These are phyloP conservation scores for Urosaurus nigricauda DNA, from an alignment of 2,797 vertebrate genomes.

Conservation along the genomic window DNA sequence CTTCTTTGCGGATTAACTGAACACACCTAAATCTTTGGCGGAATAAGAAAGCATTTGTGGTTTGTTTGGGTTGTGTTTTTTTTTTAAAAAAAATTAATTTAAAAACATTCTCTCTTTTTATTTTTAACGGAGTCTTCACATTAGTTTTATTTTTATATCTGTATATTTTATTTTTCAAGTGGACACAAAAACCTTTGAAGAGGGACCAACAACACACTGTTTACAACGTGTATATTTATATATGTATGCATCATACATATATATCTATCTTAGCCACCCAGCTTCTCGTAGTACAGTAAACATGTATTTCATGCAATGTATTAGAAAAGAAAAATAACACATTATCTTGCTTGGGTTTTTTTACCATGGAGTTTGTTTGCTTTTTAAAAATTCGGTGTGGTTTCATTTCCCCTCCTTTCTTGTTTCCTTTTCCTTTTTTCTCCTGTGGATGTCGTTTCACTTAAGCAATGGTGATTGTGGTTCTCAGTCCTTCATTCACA, in stretches of 20 bases:
- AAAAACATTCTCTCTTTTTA: conserved; percentile 36
- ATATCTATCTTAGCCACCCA: conserved; percentile 65
- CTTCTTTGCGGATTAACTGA: background rate
- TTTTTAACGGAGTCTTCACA: conserved; percentile 64
- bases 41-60: conserved; percentile 6
- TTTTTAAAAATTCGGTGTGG: background rate
- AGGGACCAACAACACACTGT: conserved; percentile 74
- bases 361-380: conserved; percentile 61
- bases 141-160: conserved; percentile 46
- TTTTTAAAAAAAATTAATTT: conserved; percentile 43
- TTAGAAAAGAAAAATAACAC: conserved; percentile 53
- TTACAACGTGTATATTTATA: conserved; percentile 69
- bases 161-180: conserved; percentile 42
- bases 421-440: too few species aligned
- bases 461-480: conserved; percentile 78
- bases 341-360: conserved; percentile 63
- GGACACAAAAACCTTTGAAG: conserved; percentile 63
- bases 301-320: conserved; percentile 60
- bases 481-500: conserved; percentile 81
- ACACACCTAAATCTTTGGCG: background rate
- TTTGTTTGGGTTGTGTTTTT: conserved; percentile 16
- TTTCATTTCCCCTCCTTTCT: background rate
- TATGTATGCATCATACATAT: conserved; percentile 72
- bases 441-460: conserved; percentile 76
- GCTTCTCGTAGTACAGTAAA: conserved; percentile 62